Conservation (phyloP, 64 coral and sea anemone genomes). For the Platygyra sinensis region DNA sequence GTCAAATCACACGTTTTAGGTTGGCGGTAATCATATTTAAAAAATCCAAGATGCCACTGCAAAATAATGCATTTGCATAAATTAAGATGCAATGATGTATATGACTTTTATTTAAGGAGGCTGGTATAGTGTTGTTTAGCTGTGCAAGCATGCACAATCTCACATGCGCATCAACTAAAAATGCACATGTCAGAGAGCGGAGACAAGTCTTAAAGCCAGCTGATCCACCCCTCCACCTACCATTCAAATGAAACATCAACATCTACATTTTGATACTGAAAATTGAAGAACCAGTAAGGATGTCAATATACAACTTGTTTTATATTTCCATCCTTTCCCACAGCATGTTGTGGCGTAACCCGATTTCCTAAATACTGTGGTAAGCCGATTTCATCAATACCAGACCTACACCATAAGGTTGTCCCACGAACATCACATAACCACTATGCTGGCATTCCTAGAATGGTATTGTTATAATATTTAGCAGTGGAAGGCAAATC, state of each 20-base stretch:
- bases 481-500: neutral
- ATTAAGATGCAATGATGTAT: no score
- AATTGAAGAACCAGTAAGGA: no score
- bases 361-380: conserved; percentile 72
- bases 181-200: no score
- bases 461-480: neutral
- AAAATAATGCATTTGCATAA: neutral
- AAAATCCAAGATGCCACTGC: conserved; percentile 80
- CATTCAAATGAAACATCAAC: no score
- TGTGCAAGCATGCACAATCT: no score
- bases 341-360: conserved; percentile 71
- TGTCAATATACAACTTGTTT: neutral
- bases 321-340: conserved; percentile 55
- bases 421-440: conserved; percentile 51
- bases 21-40: conserved; percentile 68
- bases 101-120: no score
- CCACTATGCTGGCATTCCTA: conserved; percentile 63
- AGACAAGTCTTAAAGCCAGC: no score
- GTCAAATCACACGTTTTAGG: conserved; percentile 63
- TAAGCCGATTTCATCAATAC: conserved; percentile 60
- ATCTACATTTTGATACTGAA: no score
- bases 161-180: no score
- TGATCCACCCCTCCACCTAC: no score
- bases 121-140: no score
- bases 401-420: conserved; percentile 66